Conservation (phyloP, 2,797 vertebrate genomes). For the Phylloscopus collybita region DNA sequence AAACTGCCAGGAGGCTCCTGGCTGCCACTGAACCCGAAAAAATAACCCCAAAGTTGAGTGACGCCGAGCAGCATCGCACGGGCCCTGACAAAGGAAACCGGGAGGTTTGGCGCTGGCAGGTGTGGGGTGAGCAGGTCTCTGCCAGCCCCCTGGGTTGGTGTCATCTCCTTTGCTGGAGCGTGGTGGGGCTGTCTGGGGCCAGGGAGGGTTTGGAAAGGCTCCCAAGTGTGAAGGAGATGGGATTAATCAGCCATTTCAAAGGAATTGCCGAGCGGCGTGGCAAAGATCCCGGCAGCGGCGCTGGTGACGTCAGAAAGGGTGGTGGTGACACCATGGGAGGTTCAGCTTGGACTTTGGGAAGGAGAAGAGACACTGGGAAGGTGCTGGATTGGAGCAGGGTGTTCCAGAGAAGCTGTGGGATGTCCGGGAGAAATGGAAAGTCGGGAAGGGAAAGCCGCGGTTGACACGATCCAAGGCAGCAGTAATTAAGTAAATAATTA, state of each 20-base stretch:
- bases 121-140: neutral
- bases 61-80: neutral
- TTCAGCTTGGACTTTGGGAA: neutral
- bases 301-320: neutral
- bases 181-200: neutral
- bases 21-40: neutral
- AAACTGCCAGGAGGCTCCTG: constrained; percentile 30
- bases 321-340: neutral
- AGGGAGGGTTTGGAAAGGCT: neutral
- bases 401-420: neutral
- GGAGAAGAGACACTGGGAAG: neutral
- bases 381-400: neutral
- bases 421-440: neutral
- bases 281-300: rapidly evolving
- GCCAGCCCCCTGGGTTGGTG: neutral
- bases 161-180: neutral
- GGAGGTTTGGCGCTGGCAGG: neutral
- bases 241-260: rapidly evolving
- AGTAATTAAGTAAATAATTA: neutral
- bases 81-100: neutral
- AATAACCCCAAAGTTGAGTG: constrained; percentile 10
- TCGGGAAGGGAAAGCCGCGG: neutral
- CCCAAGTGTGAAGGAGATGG: neutral
- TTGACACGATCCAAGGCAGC: rapidly evolving
- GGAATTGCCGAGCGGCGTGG: rapidly evolving